Percentiles rank a stretch among this genome's conserved stretches.
Evolutionary conservation across 2,113 vertebrate species (phyloP).

Genomic region (Bubo blakistoni): DNA sequence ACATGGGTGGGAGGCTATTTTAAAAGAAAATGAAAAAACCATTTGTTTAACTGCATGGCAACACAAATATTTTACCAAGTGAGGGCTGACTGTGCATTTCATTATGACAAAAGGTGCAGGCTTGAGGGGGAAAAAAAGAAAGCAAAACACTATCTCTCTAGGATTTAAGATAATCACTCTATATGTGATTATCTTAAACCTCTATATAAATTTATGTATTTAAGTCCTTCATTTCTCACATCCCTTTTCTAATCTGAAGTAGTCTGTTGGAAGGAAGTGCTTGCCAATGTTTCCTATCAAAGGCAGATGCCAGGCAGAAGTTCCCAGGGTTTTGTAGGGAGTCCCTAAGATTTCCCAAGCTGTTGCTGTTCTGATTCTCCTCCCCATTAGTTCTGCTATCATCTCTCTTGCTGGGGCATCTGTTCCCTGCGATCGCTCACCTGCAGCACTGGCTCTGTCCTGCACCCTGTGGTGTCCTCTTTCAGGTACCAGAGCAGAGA

Average conservation of each 20-base stretch:
- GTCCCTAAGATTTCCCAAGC: background rate
- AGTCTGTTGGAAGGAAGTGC: background rate
- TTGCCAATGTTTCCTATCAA: background rate
- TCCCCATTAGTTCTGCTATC: background rate
- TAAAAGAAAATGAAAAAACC: conserved; percentile 76
- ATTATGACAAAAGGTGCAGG: conserved; percentile 47
- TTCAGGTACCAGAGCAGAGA: background rate
- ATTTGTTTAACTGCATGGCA: conserved; percentile 73
- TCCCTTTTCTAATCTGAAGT: background rate
- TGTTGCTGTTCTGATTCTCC: background rate
- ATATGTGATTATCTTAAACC: conserved; percentile 7
- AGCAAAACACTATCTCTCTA: background rate
- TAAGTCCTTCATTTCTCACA: conserved; percentile 31
- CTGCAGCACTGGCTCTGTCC: background rate
- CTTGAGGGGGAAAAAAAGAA: background rate
- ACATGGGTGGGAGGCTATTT: conserved; percentile 68
- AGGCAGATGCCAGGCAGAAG: background rate
- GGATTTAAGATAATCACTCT: background rate
- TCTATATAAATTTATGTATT: conserved; percentile 29
- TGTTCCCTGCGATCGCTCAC: background rate
- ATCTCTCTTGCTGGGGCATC: background rate
- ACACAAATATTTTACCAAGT: conserved; percentile 73
- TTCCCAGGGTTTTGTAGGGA: background rate
- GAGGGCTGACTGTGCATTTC: conserved; percentile 65
- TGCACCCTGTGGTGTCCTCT: background rate